These are phyloP conservation scores for Rousettus madagascariensis DNA, from an alignment of 2,797 vertebrate genomes.

Conservation along the genomic window DNA sequence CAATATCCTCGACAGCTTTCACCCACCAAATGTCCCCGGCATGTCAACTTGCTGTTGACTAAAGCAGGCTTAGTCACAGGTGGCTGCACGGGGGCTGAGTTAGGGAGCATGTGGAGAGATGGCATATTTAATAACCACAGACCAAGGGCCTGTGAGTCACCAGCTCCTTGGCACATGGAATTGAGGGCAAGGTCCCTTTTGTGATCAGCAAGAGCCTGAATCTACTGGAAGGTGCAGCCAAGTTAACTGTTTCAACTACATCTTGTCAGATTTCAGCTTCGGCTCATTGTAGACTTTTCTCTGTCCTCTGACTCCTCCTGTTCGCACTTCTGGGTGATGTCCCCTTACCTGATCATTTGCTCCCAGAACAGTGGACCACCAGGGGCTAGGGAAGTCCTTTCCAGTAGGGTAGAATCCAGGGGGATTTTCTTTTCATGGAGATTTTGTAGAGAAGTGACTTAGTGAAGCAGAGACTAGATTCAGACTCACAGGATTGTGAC, in stretches of 20 bases:
- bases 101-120: constrained; percentile 67
- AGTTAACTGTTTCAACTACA: not conserved
- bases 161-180: constrained; percentile 34
- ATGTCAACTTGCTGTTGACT: constrained; percentile 59
- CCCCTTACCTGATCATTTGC: not conserved
- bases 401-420: accelerated
- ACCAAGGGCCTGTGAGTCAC: constrained; percentile 71
- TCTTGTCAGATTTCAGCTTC: constrained; percentile 18
- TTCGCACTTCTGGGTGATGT: not conserved
- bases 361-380: too few relatives aligned
- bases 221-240: not conserved
- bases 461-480: not conserved
- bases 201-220: not conserved
- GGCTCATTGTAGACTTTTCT: not conserved
- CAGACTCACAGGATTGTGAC: not conserved
- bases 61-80: constrained; percentile 78
- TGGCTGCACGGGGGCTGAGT: constrained; percentile 72
- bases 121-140: constrained; percentile 57
- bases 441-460: not conserved
- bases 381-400: not conserved
- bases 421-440: not conserved
- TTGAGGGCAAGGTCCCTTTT: constrained; percentile 40
- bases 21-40: not conserved
- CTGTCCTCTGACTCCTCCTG: not conserved
- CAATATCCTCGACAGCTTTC: constrained; percentile 45